Percentiles rank a stretch among this genome's conserved stretches.
Conservation (phyloP, 2,797 vertebrate genomes). For the Monodelphis domestica region DNA sequence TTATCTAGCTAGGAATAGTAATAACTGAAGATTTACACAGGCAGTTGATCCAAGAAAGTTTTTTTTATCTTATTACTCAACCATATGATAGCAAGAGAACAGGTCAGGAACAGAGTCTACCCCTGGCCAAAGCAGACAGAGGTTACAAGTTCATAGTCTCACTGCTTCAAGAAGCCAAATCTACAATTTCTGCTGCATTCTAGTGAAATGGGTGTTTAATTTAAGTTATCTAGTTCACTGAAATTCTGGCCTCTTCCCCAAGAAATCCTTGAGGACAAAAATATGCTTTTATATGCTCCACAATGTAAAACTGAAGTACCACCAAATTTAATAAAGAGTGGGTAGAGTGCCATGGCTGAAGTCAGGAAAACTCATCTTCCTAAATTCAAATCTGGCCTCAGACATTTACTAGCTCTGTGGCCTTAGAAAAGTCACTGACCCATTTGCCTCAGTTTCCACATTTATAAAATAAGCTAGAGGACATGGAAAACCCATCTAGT, state of each 20-base stretch:
- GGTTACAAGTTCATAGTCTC: not conserved
- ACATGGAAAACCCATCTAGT: no score
- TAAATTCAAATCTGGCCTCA: no score
- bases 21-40: not conserved
- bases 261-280: not conserved
- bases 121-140: not conserved
- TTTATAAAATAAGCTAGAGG: no score
- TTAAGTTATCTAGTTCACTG: not conserved
- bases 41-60: not conserved
- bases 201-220: not conserved
- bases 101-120: not conserved
- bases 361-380: no score
- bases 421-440: no score
- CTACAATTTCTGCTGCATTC: not conserved
- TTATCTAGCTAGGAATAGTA: not conserved
- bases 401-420: no score
- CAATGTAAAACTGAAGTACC: not conserved
- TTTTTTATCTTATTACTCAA: not conserved
- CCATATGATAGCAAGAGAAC: not conserved
- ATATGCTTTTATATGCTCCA: not conserved
- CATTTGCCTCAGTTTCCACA: no score
- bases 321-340: not conserved
- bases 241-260: not conserved
- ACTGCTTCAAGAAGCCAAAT: not conserved
- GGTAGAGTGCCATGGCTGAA: no score